A percentile compares a stretch with the other conserved stretches of the same genome.
These are phyloP conservation scores for Rousettus leschenaultii DNA, from an alignment of 2,113 vertebrate species.

Conservation along the genomic window DNA sequence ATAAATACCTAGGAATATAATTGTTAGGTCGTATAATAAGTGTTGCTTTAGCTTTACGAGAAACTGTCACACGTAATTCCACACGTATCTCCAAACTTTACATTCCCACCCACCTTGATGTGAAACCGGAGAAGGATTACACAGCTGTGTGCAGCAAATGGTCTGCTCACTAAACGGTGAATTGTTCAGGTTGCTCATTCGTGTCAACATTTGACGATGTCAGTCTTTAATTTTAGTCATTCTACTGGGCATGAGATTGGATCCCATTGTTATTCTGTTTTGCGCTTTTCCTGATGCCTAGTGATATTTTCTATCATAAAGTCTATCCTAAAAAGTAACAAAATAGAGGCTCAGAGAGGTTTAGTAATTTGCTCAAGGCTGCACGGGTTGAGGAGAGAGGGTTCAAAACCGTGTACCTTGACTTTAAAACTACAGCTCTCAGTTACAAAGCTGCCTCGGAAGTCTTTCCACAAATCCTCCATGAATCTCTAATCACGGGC, in stretches of 20 bases:
- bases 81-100: neutral
- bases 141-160: rapidly evolving
- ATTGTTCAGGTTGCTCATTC: neutral
- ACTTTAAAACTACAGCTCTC: neutral
- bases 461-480: rapidly evolving
- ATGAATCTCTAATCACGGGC: neutral
- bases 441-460: neutral
- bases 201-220: neutral
- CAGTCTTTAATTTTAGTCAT: neutral
- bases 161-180: too few species aligned
- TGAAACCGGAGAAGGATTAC: neutral
- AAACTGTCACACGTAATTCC: too few species aligned
- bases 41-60: neutral
- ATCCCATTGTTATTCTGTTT: neutral
- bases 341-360: neutral
- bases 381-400: neutral
- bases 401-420: neutral
- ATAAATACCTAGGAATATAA: neutral
- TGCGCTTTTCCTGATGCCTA: neutral
- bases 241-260: neutral
- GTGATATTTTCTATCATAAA: neutral
- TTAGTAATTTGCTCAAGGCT: neutral
- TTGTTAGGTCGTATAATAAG: neutral
- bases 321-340: neutral
- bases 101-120: neutral